Evolutionary conservation across 2,888 invertebrate genomes (phyloP).

Genomic region (Tupiocoris notatus): DNA sequence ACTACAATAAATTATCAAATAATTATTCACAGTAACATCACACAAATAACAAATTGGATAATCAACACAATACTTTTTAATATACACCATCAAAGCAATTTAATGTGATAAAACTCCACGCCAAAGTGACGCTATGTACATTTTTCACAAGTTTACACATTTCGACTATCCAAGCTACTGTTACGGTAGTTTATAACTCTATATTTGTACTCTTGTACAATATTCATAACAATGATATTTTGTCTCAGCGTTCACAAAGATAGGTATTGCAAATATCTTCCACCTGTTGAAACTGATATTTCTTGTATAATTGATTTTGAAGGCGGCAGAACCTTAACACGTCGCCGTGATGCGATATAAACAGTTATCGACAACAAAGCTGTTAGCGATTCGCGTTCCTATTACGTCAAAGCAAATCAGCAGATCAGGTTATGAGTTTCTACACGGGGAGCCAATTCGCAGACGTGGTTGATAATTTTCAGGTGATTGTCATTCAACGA

Average conservation of each 20-base stretch:
- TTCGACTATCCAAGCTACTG: constrained; percentile 31
- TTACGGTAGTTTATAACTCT: constrained; percentile 34
- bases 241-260: constrained; percentile 33
- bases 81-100: constrained; percentile 39
- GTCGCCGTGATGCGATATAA: no score
- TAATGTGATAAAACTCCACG: constrained; percentile 31
- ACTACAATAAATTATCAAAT: constrained; percentile 40
- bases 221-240: constrained; percentile 39
- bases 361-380: not conserved
- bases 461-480: no score
- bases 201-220: constrained; percentile 40
- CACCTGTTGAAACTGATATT: not conserved
- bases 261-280: constrained; percentile 22
- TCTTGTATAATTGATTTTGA: not conserved
- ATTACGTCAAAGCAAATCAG: not conserved
- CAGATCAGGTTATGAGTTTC: not conserved
- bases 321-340: not conserved
- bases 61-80: constrained; percentile 35
- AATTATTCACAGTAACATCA: constrained; percentile 41
- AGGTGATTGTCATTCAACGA: not conserved
- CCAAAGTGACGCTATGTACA: constrained; percentile 38
- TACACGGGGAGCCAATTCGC: no score
- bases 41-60: constrained; percentile 40
- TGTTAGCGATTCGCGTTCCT: not conserved
- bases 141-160: constrained; percentile 40